These are phyloP conservation scores for Acronicta leporina DNA, from an alignment of 2,888 invertebrate genomes.

Conservation along the genomic window DNA sequence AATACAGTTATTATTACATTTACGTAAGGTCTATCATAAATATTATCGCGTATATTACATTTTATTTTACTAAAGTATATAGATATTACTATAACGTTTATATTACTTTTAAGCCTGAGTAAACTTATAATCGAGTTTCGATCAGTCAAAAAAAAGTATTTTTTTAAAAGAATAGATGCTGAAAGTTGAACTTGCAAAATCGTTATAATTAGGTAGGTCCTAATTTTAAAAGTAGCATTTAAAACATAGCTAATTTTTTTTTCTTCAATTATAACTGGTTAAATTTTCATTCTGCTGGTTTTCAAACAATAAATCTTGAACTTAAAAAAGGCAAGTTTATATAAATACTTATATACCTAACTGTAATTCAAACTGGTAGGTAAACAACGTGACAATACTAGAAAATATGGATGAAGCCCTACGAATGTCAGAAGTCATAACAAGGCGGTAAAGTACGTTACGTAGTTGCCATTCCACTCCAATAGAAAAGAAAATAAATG, in stretches of 20 bases:
- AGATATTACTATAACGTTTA: background rate
- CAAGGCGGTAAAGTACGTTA: constrained; percentile 56
- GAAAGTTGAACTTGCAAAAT: background rate
- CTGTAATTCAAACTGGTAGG: constrained; percentile 13
- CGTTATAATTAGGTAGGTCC: background rate
- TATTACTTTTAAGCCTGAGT: background rate
- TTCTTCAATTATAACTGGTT: background rate
- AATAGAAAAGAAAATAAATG: constrained; percentile 43
- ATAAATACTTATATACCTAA: background rate
- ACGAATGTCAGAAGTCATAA: constrained; percentile 78
- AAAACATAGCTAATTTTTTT: background rate
- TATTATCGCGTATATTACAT: background rate
- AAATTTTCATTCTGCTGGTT: background rate
- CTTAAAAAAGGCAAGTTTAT: background rate
- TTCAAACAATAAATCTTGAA: background rate
- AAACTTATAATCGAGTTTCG: background rate
- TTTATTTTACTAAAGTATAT: background rate
- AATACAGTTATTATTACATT: no score
- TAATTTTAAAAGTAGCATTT: background rate
- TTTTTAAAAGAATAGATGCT: background rate
- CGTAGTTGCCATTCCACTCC: constrained; percentile 43
- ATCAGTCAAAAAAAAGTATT: background rate
- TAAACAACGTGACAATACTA: constrained; percentile 36
- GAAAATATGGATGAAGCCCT: constrained; percentile 70
- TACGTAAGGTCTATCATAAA: background rate